These are phyloP conservation scores for Phyllopteryx taeniolatus DNA, from an alignment of 2,113 vertebrate species.

Conservation along the genomic window DNA sequence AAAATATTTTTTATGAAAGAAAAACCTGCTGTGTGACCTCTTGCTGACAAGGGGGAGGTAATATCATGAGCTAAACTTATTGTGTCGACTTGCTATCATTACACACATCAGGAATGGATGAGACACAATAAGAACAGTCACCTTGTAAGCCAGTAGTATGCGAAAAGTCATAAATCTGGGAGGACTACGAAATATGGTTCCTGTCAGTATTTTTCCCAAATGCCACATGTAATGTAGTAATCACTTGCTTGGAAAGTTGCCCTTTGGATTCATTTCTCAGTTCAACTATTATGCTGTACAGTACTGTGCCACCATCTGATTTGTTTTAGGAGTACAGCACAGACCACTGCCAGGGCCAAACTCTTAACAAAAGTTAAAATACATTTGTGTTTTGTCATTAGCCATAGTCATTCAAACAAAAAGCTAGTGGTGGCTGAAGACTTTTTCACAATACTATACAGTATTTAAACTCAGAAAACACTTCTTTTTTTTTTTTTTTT, in stretches of 20 bases:
- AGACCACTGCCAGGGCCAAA: not conserved
- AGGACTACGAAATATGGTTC: not conserved
- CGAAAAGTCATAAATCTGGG: not conserved
- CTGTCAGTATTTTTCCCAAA: not conserved
- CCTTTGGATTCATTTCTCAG: not conserved
- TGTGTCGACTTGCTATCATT: not conserved
- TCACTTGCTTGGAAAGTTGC: not conserved
- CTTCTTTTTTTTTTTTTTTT: not conserved
- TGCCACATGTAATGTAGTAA: not conserved
- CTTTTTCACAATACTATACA: not conserved
- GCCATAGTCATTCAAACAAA: not conserved
- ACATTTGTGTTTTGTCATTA: not conserved
- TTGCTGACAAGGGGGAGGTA: not conserved
- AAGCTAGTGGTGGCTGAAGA: not conserved
- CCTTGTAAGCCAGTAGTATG: not conserved
- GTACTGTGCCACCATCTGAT: no score
- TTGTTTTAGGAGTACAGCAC: no score
- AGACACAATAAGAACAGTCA: not conserved
- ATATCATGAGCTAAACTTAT: not conserved
- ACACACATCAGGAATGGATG: not conserved
- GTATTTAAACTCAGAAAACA: not conserved
- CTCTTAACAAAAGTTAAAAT: not conserved
- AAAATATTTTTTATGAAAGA: not conserved
- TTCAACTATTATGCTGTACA: no score
- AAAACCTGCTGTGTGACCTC: not conserved